Evolutionary conservation across 2,888 invertebrate genomes (phyloP).

Genomic region (Lepidonotus clava): DNA sequence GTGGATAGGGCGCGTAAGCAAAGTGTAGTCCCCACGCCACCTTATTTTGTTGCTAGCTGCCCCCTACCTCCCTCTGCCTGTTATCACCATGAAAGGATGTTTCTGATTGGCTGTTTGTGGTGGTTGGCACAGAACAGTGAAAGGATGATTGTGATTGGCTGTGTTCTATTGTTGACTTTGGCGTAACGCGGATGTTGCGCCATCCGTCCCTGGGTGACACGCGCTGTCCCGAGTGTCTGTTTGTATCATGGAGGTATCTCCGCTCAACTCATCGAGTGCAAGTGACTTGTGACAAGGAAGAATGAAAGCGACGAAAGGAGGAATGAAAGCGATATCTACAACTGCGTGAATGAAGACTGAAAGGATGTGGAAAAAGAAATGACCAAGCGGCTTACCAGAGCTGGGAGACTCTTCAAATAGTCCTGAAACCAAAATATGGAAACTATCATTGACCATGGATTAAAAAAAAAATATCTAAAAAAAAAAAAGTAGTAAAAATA

Average conservation of each 20-base stretch:
- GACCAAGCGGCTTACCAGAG: neutral
- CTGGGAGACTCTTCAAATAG: neutral
- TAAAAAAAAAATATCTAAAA: neutral
- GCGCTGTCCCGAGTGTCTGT: neutral
- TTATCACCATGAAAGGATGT: conserved; percentile 24
- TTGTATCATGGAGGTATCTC: neutral
- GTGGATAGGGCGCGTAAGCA: neutral
- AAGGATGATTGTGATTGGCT: conserved; percentile 46
- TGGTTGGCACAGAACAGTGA: conserved; percentile 31
- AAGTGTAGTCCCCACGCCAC: neutral
- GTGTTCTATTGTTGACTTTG: conserved; percentile 6
- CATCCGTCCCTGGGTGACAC: neutral
- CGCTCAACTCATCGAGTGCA: neutral
- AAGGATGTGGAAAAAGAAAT: neutral
- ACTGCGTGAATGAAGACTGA: neutral
- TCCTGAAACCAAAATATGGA: neutral
- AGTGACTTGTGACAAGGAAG: neutral
- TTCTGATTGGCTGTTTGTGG: conserved; percentile 41
- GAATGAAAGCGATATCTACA: neutral
- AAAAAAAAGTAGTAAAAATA: neutral
- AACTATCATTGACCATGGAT: too few relatives aligned
- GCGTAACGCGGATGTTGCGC: neutral
- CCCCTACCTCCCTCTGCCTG: neutral
- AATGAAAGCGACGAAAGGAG: neutral
- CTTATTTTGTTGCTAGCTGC: neutral